A percentile compares a stretch with the other conserved stretches of the same genome.
Evolutionary conservation across 2,888 invertebrate species (phyloP).

Genomic region (Yponomeuta evonymella): DNA sequence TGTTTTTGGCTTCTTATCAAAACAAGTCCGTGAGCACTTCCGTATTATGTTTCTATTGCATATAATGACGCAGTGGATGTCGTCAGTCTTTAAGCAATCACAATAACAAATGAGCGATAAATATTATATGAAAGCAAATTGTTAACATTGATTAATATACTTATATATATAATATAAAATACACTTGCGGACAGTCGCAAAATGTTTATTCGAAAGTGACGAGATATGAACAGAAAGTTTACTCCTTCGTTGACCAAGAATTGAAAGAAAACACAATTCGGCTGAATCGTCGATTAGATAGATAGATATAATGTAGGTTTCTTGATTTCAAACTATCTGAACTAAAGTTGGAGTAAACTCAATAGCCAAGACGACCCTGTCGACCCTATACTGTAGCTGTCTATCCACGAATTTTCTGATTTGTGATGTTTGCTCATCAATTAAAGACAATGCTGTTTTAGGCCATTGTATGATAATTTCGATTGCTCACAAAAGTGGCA

Average conservation of each 20-base stretch:
- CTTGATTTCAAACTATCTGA: no score
- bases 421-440: background rate
- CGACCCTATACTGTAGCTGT: background rate
- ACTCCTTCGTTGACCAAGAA: no score
- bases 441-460: background rate
- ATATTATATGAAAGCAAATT: background rate
- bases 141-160: background rate
- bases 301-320: no score
- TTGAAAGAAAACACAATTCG: no score
- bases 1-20: conserved; percentile 1
- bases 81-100: background rate
- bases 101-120: background rate
- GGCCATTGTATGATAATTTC: background rate
- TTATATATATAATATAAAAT: no score
- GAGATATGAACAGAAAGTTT: no score
- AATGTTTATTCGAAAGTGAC: no score
- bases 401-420: background rate
- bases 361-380: background rate
- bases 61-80: background rate
- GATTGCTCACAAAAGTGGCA: background rate
- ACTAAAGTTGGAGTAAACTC: background rate
- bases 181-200: no score
- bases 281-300: no score
- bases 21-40: background rate
- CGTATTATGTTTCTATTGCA: background rate